Evolutionary conservation across 2,888 invertebrate species (phyloP), one percentile per base, ranked within the genome.

Genomic region (Pecten maximus): DNA sequence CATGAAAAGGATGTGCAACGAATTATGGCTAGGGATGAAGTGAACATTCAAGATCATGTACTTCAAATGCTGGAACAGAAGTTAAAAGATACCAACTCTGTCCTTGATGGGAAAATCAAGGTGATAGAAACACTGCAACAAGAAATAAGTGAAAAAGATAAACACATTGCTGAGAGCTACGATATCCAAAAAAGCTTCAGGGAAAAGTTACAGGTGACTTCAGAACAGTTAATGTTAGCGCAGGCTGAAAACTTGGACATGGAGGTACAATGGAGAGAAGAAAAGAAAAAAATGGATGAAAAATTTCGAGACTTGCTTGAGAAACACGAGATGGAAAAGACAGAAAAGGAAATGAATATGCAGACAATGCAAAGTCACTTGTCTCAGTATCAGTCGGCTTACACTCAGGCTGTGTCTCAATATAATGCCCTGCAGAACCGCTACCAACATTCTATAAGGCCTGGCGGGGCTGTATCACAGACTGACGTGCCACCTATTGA

Each of bases 191-290:
- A 98, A 97, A 97, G 97, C 94, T 98, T 98, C 16, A 97, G 98
- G 92, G 97, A 98, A 94, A 97, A 98, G 93, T 97, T 98, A 89
- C 98, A 98, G 96, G 98, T 98, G 92, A 98, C 98, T 35, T 98
- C 98, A 95, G 98, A 98, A 94, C 98, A 98, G 97, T 98, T 98
- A 98, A 97, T 98, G 95, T 97, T 98, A 95, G 98, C 98, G 98
- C 98, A 98, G 96, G 97, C 98, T 94, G 98, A 98, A 96, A 98
- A 98, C 91, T 97, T 98, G 44, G 97, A 97, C 23, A 97, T 98
- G 96, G 98, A 98, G 97, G 97, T 97, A 88, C 98, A 98, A 92
- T 98, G 98, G 97, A 98, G 98, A 95, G 97, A 97, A 89, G 98
- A 98, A 96, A 98, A 97, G 95, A 97, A 97, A 96, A 94, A 94